These are phyloP conservation scores for Cosmia trapezina DNA, from an alignment of 2,888 invertebrate genomes.

Conservation along the genomic window DNA sequence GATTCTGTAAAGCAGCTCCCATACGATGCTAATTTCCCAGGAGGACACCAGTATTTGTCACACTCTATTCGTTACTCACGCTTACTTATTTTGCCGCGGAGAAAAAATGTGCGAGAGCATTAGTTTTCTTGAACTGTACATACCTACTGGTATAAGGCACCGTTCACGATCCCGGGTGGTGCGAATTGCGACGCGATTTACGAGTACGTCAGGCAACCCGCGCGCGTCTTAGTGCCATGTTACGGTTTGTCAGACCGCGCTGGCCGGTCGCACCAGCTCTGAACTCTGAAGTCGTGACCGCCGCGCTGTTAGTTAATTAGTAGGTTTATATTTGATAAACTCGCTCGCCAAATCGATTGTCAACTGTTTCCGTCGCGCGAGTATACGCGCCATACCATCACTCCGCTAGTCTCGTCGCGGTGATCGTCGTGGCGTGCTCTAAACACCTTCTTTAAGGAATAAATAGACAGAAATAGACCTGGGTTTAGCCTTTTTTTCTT, in stretches of 20 bases:
- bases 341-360: too few relatives aligned
- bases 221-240: too few relatives aligned
- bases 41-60: conserved; percentile 75
- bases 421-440: neutral
- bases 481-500: too few relatives aligned
- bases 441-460: neutral
- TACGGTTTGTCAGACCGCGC: neutral
- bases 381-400: too few relatives aligned
- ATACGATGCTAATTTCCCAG: conserved; percentile 76
- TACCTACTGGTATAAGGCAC: neutral
- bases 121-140: conserved; percentile 11
- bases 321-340: neutral
- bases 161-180: too few relatives aligned
- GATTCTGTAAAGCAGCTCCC: conserved; percentile 63
- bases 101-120: conserved; percentile 19
- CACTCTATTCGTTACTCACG: conserved; percentile 70
- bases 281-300: neutral
- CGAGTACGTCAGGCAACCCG: too few relatives aligned
- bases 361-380: neutral
- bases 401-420: too few relatives aligned
- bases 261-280: neutral
- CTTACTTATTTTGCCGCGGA: conserved; percentile 47
- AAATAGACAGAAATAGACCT: too few relatives aligned
- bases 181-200: neutral
- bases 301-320: neutral